phyloP scores from a whole-genome alignment of 2,113 vertebrate genomes.

The Labrus mixtus region DNA sequence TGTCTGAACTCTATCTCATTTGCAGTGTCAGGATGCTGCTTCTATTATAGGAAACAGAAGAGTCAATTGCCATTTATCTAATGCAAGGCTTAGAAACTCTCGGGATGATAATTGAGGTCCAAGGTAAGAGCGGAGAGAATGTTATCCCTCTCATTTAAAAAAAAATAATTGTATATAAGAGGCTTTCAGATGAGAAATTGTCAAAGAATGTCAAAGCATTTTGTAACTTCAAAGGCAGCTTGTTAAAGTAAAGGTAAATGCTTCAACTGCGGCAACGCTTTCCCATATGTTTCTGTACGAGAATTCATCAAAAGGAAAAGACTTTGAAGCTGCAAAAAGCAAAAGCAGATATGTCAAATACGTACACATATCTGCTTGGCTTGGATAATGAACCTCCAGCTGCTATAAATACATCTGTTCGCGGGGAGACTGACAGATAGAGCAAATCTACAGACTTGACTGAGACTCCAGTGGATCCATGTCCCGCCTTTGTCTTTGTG shows the following conservation, averaged over 20 bases:
- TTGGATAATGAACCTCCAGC: constrained; percentile 20
- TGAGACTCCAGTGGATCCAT: constrained; percentile 62
- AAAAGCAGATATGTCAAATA: constrained; percentile 24
- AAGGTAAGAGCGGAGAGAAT: constrained; percentile 65
- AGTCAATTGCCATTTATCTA: constrained; percentile 81
- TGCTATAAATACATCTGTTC: constrained; percentile 34
- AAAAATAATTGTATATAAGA: constrained; percentile 9
- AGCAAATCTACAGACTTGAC: constrained; percentile 49
- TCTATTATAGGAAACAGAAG: constrained; percentile 79
- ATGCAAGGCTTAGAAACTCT: constrained; percentile 73
- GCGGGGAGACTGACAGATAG: constrained; percentile 49
- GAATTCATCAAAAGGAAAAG: constrained; percentile 17
- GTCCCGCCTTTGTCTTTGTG: constrained; percentile 73
- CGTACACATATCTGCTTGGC: background rate
- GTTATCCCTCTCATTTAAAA: constrained; percentile 34
- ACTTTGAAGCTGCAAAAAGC: constrained; percentile 22
- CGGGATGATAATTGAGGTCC: constrained; percentile 82
- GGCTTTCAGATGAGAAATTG: constrained; percentile 8
- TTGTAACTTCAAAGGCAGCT: constrained; percentile 28
- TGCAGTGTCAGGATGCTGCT: constrained; percentile 75
- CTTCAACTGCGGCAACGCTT: constrained; percentile 22
- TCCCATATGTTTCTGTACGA: constrained; percentile 12
- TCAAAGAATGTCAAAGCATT: constrained; percentile 15
- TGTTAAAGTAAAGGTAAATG: background rate
- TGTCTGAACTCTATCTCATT: constrained; percentile 85